Percentiles rank a stretch among this genome's conserved stretches.
Evolutionary conservation across 2,113 vertebrate species (phyloP).

Genomic region (Xenopus borealis): DNA sequence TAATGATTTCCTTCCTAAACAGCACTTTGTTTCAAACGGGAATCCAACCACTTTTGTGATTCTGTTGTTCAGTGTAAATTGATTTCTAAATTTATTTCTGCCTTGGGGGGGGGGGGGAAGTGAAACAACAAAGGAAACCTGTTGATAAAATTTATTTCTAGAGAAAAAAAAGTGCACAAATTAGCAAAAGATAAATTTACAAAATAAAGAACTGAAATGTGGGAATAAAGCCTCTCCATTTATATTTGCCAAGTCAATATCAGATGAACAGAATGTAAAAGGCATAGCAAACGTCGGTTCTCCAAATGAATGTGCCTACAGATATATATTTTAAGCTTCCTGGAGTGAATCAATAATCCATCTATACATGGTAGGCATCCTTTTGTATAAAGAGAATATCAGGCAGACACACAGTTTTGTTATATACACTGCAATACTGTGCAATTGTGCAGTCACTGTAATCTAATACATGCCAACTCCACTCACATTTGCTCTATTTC

Average conservation of each 20-base stretch:
- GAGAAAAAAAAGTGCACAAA: slow-evolving; percentile 71
- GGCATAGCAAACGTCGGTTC: background rate
- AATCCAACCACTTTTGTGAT: too few relatives aligned
- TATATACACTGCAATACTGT: slow-evolving; percentile 79
- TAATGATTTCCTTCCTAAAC: too few relatives aligned
- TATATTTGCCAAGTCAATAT: too few relatives aligned
- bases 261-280: too few relatives aligned
- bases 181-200: slow-evolving; percentile 64
- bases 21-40: too few relatives aligned
- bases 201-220: slow-evolving; percentile 61
- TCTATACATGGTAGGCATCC: background rate
- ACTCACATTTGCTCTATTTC: slow-evolving; percentile 67
- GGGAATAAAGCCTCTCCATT: background rate
- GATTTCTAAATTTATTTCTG: too few relatives aligned
- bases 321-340: background rate
- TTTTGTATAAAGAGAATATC: slow-evolving; percentile 56
- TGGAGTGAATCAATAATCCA: background rate
- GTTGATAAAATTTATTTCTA: slow-evolving; percentile 47
- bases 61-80: too few relatives aligned
- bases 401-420: slow-evolving; percentile 62
- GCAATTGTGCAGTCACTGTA: slow-evolving; percentile 80
- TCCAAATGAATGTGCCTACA: background rate
- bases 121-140: background rate
- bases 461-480: slow-evolving; percentile 76
- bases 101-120: too few relatives aligned